Percentiles rank a stretch among this genome's conserved stretches.
phyloP scores from a whole-genome alignment of 2,113 vertebrate species.

The Herpailurus yagouaroundi region DNA sequence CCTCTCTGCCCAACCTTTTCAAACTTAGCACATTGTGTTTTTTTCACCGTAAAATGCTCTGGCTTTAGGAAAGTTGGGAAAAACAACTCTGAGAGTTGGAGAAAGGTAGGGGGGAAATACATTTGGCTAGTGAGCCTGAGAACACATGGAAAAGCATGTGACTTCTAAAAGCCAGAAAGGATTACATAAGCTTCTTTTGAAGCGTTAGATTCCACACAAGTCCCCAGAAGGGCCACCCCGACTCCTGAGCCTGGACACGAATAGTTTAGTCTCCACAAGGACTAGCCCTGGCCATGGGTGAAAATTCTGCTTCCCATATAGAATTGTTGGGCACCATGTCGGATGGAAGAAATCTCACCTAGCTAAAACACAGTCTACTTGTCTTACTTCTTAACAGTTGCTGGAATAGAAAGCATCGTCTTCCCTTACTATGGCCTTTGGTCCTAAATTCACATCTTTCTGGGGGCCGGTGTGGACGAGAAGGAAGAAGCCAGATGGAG shows the following conservation, averaged over 20 bases:
- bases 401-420: background rate
- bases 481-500: background rate
- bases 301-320: background rate
- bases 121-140: background rate
- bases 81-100: background rate
- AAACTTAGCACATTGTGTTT: background rate
- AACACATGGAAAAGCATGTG: background rate
- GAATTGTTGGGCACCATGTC: background rate
- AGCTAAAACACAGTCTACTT: background rate
- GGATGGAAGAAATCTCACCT: background rate
- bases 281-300: background rate
- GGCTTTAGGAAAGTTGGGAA: background rate
- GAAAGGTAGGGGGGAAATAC: background rate
- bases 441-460: background rate
- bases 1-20: background rate
- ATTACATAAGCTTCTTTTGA: background rate
- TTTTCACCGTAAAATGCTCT: slow-evolving; percentile 15
- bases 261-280: background rate
- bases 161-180: background rate
- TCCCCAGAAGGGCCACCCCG: background rate
- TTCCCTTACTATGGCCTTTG: background rate
- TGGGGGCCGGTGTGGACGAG: background rate
- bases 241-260: background rate
- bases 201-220: background rate
- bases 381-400: background rate